Evolutionary conservation across 1,140 invertebrate species (phyloP).

Genomic region (Acromyrmex heyeri): DNA sequence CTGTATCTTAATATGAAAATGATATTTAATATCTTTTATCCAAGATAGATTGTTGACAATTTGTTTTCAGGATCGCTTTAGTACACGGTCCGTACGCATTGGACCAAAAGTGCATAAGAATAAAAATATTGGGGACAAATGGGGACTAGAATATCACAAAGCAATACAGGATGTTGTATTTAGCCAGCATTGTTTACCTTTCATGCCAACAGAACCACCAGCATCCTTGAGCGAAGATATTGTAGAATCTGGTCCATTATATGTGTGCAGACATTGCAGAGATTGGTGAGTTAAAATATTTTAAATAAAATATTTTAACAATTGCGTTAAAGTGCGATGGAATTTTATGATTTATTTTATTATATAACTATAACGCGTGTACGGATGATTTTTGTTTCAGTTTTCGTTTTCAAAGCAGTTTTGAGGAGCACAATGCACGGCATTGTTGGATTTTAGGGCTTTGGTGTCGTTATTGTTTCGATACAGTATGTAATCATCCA

Average conservation of each 20-base stretch:
- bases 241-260: conserved; percentile 60
- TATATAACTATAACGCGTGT: not conserved
- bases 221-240: conserved; percentile 67
- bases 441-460: conserved; percentile 82
- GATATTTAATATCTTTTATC: not conserved
- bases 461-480: conserved; percentile 80
- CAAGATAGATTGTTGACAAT: not conserved
- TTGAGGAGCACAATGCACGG: conserved; percentile 77
- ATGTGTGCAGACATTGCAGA: conserved; percentile 80
- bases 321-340: not conserved
- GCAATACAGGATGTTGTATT: conserved; percentile 80
- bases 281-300: conserved; percentile 78
- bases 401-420: conserved; percentile 79
- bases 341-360: conserved; percentile 7
- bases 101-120: conserved; percentile 76
- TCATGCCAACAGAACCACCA: conserved; percentile 76
- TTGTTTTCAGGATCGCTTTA: conserved; percentile 8
- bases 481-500: conserved; percentile 73
- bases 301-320: not conserved
- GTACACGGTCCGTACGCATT: not conserved
- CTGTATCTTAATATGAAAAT: not conserved
- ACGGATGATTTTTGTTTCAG: conserved; percentile 69
- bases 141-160: conserved; percentile 75
- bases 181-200: conserved; percentile 69
- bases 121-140: conserved; percentile 71